phyloP scores from a whole-genome alignment of 2,113 vertebrate genomes.

The Malurus alboscapulatus region DNA sequence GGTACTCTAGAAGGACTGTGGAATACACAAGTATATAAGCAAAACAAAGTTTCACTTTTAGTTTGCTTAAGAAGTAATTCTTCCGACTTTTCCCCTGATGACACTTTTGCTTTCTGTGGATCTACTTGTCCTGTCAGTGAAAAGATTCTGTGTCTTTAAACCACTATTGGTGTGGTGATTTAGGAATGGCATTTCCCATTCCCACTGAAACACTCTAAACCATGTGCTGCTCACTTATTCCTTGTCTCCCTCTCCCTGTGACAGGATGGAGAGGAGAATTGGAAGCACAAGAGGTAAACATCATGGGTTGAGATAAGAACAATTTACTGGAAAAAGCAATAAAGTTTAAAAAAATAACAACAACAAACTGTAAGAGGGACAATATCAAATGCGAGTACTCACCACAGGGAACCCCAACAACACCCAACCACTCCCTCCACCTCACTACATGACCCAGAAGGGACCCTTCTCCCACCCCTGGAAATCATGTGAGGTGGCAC shows the following conservation, averaged over 20 bases:
- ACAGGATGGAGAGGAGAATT: neutral
- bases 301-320: neutral
- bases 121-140: neutral
- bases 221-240: accelerated
- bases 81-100: neutral
- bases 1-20: neutral
- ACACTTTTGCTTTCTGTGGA: neutral
- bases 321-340: neutral
- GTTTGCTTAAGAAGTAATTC: neutral
- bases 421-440: neutral
- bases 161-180: neutral
- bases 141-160: neutral
- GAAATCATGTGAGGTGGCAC: neutral
- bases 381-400: neutral
- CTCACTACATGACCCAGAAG: neutral
- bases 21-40: neutral
- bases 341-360: neutral
- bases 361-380: neutral
- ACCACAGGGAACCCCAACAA: neutral
- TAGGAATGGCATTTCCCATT: neutral
- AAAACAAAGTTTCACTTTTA: neutral
- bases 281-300: neutral
- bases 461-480: accelerated
- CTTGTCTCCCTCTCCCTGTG: neutral
- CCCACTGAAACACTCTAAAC: neutral